Conservation (phyloP, 2,113 vertebrate species). For the Pygathrix nemaeus region DNA sequence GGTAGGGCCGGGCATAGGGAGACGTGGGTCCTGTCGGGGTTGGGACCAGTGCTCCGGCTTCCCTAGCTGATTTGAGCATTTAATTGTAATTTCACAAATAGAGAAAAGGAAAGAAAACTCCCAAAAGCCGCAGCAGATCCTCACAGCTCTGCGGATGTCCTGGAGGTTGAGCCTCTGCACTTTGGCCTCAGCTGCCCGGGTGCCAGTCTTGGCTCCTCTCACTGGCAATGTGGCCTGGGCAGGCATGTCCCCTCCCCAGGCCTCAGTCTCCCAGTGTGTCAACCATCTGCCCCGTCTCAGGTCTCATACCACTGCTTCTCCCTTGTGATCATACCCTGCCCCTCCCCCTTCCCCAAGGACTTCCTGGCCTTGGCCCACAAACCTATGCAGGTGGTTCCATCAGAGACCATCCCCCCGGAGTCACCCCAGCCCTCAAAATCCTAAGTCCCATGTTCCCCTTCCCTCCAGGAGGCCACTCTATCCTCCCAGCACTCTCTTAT, state of each 20-base stretch:
- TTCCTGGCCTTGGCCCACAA: not conserved
- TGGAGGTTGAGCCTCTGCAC: fast-evolving
- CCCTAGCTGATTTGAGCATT: not conserved
- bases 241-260: not conserved
- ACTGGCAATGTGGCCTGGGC: fast-evolving
- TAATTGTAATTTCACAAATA: not conserved
- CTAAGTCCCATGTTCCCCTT: not conserved
- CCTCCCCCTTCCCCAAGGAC: not conserved
- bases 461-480: not conserved
- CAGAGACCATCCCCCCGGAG: not conserved
- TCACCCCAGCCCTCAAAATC: not conserved
- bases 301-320: not conserved
- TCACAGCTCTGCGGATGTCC: fast-evolving
- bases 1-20: not conserved
- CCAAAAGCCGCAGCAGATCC: fast-evolving
- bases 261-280: not conserved
- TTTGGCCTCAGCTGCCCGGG: no score
- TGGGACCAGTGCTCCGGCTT: no score
- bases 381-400: not conserved
- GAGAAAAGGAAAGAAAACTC: not conserved
- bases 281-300: not conserved
- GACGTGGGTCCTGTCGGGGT: not conserved
- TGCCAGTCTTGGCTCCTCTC: fast-evolving
- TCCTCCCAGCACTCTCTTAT: not conserved
- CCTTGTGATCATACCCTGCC: not conserved